phyloP scores from a whole-genome alignment of 2,888 invertebrate genomes.

The Phyto melanocephala region DNA sequence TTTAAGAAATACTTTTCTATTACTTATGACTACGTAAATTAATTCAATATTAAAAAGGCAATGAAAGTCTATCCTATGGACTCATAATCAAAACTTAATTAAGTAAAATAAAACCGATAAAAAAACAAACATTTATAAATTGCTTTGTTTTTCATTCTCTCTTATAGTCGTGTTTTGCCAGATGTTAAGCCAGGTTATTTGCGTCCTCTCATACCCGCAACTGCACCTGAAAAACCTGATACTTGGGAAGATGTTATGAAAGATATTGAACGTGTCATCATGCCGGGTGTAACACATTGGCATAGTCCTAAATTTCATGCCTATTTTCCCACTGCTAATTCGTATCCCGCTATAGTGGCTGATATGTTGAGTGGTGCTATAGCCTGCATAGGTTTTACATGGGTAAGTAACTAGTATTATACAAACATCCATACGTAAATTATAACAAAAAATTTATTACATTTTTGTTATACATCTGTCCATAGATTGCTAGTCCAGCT shows the following conservation, averaged over 20 bases:
- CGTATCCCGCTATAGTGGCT: slow-evolving; percentile 95
- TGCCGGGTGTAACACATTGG: slow-evolving; percentile 99
- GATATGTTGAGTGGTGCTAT: slow-evolving; percentile 97
- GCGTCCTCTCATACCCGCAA: slow-evolving; percentile 89
- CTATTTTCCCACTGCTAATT: slow-evolving; percentile 95
- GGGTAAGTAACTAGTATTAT: slow-evolving; percentile 83
- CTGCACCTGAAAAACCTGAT: slow-evolving; percentile 91
- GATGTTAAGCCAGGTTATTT: slow-evolving; percentile 96
- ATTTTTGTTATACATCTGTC: background rate
- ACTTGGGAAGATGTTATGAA: slow-evolving; percentile 94
- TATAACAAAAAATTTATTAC: background rate
- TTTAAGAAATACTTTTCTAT: too few species aligned
- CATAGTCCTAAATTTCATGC: slow-evolving; percentile 97
- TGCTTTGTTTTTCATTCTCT: background rate
- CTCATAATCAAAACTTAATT: too few species aligned
- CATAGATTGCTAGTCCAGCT: slow-evolving; percentile 93
- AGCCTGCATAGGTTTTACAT: slow-evolving; percentile 96
- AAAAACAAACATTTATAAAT: background rate
- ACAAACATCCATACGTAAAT: background rate
- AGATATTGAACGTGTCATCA: slow-evolving; percentile 95
- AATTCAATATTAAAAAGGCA: too few species aligned
- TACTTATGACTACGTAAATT: too few species aligned
- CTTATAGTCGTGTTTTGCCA: slow-evolving; percentile 89
- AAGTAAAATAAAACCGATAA: too few species aligned
- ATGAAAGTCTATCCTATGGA: too few species aligned